Evolutionary conservation across 2,888 invertebrate species (phyloP), one percentile per base, ranked within the genome.

Genomic region (Microdon myrmicae): DNA sequence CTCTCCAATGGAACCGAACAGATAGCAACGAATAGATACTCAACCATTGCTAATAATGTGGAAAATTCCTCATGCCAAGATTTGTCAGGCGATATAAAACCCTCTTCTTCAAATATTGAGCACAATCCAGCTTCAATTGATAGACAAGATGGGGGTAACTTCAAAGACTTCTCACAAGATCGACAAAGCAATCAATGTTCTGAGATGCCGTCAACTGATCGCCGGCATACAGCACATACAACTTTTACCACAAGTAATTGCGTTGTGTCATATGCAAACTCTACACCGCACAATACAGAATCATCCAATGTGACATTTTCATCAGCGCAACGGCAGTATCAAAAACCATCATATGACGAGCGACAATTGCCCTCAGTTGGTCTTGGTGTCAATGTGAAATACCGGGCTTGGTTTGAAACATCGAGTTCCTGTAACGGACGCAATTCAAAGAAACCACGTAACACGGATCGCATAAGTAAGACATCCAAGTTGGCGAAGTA

Each of bases 361-460:
- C 74, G 78, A 13, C 76, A 77, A 61, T 58, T 78, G 45, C 76
- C 78, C 32, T 73, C 75, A 3, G 72, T 77, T 31, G 75, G 74
- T 20, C 69, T 76, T 34, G 75, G 74, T 13, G 74, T 64, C 23
- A 48, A 23, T 26, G 32, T 64, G 3, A 51, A 37, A 32, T 64
- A 56, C 9, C 64, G 64, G 19, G 64, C 64, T n/a, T 64, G 64
- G 64, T 64, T 64, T 9, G 64, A 64, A 12, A 53, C 58, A 41
- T 58, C 64, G 20, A 64, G 45, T 9, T 41, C 31, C 35, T 56
- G 61, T 13, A 56, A 26, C 22, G 13, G 32, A 10, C 64, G 64
- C 12, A 23, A 34, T 23, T 22, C 51, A 14, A 64, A 64, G 19
- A 64, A 64, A 29, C 34, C 43, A 3, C 64, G 58, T 23, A 58